Evolutionary conservation across 2,888 invertebrate species (phyloP), one percentile per base, ranked within the genome.

Genomic region (Ormia ochracea): DNA sequence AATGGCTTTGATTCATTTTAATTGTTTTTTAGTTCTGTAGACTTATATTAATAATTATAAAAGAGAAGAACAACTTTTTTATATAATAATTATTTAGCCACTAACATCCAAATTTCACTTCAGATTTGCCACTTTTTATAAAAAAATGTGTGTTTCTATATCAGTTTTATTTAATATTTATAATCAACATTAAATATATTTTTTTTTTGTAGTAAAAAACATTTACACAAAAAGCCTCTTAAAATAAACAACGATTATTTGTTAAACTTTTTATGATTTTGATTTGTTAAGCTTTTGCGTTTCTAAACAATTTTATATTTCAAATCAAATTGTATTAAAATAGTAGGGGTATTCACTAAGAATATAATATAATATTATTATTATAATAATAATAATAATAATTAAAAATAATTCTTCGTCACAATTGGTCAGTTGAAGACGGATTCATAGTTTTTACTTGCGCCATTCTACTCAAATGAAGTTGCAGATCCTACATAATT

Each of bases 161-260:
- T 70, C 36, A 58, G 50, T 19, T 63, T 45, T 17, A 26, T 19
- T 68, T 59, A 52, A 45, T 59, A 66, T 79, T 54, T 66, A 79
- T 70, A 65, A 66, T 52, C 79, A 79, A 79, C 79, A 79, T 79
- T 65, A 38, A 79, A 75, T 70, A 75, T 43, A 75, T 69, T 65
- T 78, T n/a, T n/a, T n/a, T n/a, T 68, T 66, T 52, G 59, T 70
- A 75, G 58, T 52, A 65, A 41, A 75, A 79, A 75, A 79, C 75
- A 70, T 79, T 70, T 79, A 79, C 75, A 79, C 75, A 66, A 75
- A 75, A 79, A 79, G 79, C 75, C 38, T 43, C 50, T 75, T 65
- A 75, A 78, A 78, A 65, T 78, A 69, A 72, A 78, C 76, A 82
- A 82, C 69, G 48, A 75, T 28, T 72, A n/a, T n/a, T n/a, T n/a